phyloP scores from a whole-genome alignment of 2,113 vertebrate species.

The Glaucidium brasilianum region DNA sequence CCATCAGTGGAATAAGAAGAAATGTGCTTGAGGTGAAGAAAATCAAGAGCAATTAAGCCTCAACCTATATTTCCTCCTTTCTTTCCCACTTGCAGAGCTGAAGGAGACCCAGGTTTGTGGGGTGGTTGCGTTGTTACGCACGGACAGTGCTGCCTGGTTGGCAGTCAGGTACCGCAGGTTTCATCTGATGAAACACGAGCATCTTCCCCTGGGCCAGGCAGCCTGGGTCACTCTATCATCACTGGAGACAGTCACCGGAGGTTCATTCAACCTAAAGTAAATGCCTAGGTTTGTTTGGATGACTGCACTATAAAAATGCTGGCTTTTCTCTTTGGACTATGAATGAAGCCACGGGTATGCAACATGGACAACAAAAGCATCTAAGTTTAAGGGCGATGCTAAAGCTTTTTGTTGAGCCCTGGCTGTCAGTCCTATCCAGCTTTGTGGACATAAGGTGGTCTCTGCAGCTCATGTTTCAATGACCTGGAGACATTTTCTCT shows the following conservation, averaged over 20 bases:
- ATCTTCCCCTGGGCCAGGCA: background rate
- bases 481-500: background rate
- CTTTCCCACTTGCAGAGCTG: background rate
- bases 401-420: background rate
- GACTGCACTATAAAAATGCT: background rate
- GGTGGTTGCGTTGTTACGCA: fast-evolving
- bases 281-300: background rate
- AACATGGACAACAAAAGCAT: background rate
- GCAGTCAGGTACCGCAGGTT: background rate
- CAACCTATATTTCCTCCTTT: background rate
- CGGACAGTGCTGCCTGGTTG: background rate
- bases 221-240: background rate
- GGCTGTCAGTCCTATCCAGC: background rate
- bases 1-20: background rate
- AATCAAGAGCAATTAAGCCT: background rate
- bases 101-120: background rate
- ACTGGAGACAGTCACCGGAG: background rate
- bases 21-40: background rate
- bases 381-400: background rate
- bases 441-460: background rate
- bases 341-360: background rate
- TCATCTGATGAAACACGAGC: background rate
- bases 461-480: background rate
- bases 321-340: background rate
- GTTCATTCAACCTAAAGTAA: background rate